Evolutionary conservation across 2,888 invertebrate species (phyloP), one percentile per base, ranked within the genome.

Genomic region (Liposcelis brunnea): DNA sequence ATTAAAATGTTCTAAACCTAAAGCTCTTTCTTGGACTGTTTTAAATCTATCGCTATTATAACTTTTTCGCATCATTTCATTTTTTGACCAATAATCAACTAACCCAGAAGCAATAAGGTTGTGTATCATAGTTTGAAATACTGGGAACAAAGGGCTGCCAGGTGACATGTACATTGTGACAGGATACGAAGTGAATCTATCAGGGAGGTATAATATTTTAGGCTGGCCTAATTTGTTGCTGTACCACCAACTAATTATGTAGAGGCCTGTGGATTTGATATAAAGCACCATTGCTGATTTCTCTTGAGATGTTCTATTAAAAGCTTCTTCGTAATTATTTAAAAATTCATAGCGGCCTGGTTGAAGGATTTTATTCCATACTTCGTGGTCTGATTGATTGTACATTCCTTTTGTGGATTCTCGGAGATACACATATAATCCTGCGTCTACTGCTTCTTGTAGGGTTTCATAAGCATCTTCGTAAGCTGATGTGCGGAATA

Each of bases 151-250:
- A 19, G 40, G 40, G 19, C 7, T 5, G 6, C 40, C 40, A 11
- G 40, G 40, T 6, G 40, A 40, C 19, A 40, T 12, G 40, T 18
- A 40, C 19, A 40, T 14, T 3, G 16, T 40, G 18, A 40, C 40
- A 6, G 40, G 40, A 21, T 40, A 40, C 19, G 40, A 14, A 7
- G 40, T 6, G 16, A 40, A 40, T 19, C 21, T 14, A n/a, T 40
- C n/a, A 5, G 7, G 7, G 18, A 40, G 4, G 12, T 40, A 14
- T 11, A 40, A 6, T 5, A 40, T 40, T 19, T 40, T 7, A 6
- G 40, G 40, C 7, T 4, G 6, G 8, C 26, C 26, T 8, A 26
- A 26, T 40, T 40, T 40, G 16, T 14, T 40, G 12, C 4, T 14
- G 40, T 40, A 40, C 15, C 19, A 14, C 6, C 16, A 8, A 10